Evolutionary conservation across 1,140 invertebrate species (phyloP), one percentile per base, ranked within the genome.

Genomic region (Temnothorax curvispinosus): DNA sequence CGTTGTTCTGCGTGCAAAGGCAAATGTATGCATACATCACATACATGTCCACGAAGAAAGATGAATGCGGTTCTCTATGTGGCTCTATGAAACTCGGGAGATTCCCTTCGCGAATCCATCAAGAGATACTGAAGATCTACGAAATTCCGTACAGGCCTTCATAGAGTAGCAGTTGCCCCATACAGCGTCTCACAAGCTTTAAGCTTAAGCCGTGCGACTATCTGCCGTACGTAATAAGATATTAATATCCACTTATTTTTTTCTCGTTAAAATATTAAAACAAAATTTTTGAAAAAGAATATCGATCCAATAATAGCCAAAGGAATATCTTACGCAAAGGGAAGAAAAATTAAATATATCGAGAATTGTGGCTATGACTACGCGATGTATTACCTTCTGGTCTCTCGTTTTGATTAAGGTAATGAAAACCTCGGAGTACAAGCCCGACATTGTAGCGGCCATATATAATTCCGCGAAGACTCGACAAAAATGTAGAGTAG

Each of bases 1-100:
- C 86, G 89, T 71, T 84, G 86, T 90, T 90, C 58, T 80, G 82
- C 77, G 86, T 85, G 85, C 78, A 62, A 80, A 80, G 32, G 77
- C 62, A 81, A 52, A 89, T 84, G 85, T 67, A 72, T 87, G 77
- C 77, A 89, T 75, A 75, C 87, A 44, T 32, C 81, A 72, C 77
- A 89, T 75, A 75, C 87, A 44, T 32, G 50, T 74, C n/a, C 52
- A 27, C 32, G 77, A 76, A 87, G 71, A 71, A 85, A 89, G 81
- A 86, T 77, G 74, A 65, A 56, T 56, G 77, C 38, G 32, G 27
- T 69, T 82, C 81, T 86, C 82, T 69, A 52, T 32, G 47, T 13
- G 47, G 47, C n/a, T 88, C 50, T 60, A 71, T 54, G 35, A 56
- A 88, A 76, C 35, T 44, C 72, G 2, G 38, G 27, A 13, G 21